phyloP scores from a whole-genome alignment of 1,140 invertebrate genomes.

The Tetramorium parvispinum region DNA sequence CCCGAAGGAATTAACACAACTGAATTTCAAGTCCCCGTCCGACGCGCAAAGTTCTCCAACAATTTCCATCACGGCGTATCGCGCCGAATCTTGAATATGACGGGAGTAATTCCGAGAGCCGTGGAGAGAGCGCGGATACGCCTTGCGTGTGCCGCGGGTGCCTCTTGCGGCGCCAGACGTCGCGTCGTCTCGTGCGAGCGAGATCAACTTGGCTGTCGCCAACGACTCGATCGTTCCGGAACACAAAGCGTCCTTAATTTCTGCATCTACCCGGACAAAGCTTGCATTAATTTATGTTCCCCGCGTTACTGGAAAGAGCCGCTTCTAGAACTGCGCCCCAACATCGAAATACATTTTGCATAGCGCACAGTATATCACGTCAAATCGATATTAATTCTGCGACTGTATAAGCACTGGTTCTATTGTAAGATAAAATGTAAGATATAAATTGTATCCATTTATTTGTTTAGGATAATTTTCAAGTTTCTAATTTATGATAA shows the following conservation, averaged over 20 bases:
- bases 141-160: conserved; percentile 7
- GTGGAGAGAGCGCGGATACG: background rate
- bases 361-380: background rate
- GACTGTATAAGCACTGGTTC: background rate
- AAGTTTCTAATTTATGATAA: background rate
- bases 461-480: background rate
- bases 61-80: conserved; percentile 70
- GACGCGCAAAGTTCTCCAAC: conserved; percentile 66
- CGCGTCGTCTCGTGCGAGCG: conserved; percentile 42
- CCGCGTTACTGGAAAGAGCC: background rate
- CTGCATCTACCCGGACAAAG: conserved; percentile 26
- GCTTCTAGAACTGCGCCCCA: background rate
- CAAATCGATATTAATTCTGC: conserved; percentile 20
- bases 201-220: conserved; percentile 45
- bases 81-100: conserved; percentile 72
- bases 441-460: background rate
- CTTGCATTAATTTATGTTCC: conserved; percentile 37
- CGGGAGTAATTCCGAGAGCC: conserved; percentile 56
- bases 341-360: conserved; percentile 1
- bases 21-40: conserved; percentile 73
- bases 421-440: background rate
- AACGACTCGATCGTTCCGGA: conserved; percentile 43
- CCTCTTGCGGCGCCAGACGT: conserved; percentile 47
- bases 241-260: conserved; percentile 50
- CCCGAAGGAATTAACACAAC: conserved; percentile 74